Base-by-base conservation (phyloP, 2,113 vertebrate genomes). In the Rattus rattus region DNA sequence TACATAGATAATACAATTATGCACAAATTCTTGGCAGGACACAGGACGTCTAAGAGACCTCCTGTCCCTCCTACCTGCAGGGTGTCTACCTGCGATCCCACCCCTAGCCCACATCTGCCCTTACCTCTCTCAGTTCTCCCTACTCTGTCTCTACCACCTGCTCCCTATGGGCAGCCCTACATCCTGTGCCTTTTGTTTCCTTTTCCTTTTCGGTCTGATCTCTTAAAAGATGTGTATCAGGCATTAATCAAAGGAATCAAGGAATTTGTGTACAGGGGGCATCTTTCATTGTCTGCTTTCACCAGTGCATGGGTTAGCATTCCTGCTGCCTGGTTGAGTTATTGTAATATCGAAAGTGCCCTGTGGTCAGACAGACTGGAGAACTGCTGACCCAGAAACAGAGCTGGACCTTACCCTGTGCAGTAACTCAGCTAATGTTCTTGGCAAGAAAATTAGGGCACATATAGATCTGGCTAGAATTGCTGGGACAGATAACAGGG, bases 261-360 rank as follows among this genome's bases (percentile, higher is more conserved):
- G 54, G 65, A 86, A 75, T 96, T 95, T 92, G 87, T 90, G 43
- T 43, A 6, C 12, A 9, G 90, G 92, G 88, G 33, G 33, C n/a
- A 54, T 90, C 79, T 95, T 94, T 83, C 65, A 72, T 93, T 65
- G 22, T 98, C 76, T 92, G 10, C 88, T 85, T 92, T 77, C 87
- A 84, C 77, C n/a, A 56, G 65, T 12, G 56, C 73, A 33, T 75
- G n/a, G 22, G 3, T 86, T 70, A 28, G 36, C 61, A 76, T n/a
- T 65, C 13, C 13, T 59, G 69, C 30, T 77, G 36, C 59, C 76
- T 73, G 91, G 28, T 47, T 79, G 47, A 43, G 43, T 79, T 88
- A 77, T 22, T 54, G 12, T 43, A 77, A 20, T 28, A 13, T 67
- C 47, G 28, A 30, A 77, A 89, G 73, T 59, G 30, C 94, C 91